Conservation (phyloP, 2,797 vertebrate genomes). For the Hipposideros larvatus region DNA sequence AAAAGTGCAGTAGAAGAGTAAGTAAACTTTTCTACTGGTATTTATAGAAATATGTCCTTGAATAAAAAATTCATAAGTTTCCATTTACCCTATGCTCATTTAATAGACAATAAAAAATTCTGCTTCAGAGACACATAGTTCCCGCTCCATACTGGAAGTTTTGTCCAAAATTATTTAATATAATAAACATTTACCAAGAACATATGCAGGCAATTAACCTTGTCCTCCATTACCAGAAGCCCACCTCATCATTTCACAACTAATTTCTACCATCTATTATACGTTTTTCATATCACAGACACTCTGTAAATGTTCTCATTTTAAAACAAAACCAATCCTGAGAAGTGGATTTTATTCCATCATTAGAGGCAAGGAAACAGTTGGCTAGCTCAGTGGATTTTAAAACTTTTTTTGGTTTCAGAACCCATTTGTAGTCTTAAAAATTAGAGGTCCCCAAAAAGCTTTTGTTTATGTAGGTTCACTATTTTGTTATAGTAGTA, state of each 20-base stretch:
- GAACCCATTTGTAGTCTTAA: not conserved
- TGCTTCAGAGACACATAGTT: not conserved
- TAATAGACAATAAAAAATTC: not conserved
- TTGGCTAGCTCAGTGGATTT: not conserved
- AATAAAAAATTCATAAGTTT: not conserved
- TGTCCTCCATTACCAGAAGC: not conserved
- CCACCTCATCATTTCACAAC: slow-evolving; percentile 43
- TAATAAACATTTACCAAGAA: slow-evolving; percentile 30
- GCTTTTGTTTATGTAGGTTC: not conserved
- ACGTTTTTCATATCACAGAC: not conserved
- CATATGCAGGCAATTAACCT: not conserved
- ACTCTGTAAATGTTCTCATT: not conserved
- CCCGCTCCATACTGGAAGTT: not conserved
- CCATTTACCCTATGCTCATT: not conserved
- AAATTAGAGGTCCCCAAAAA: not conserved
- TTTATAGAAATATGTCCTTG: not conserved
- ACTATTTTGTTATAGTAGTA: too few relatives aligned
- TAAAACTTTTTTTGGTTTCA: slow-evolving; percentile 4
- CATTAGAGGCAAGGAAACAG: not conserved
- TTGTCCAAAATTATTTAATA: not conserved
- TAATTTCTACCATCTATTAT: not conserved
- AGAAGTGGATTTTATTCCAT: slow-evolving; percentile 30
- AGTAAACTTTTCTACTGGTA: not conserved
- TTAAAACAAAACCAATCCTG: not conserved
- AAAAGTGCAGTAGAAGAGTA: not conserved